These are phyloP conservation scores for Eristalinus aeneus DNA, from an alignment of 2,888 invertebrate genomes.

Conservation along the genomic window DNA sequence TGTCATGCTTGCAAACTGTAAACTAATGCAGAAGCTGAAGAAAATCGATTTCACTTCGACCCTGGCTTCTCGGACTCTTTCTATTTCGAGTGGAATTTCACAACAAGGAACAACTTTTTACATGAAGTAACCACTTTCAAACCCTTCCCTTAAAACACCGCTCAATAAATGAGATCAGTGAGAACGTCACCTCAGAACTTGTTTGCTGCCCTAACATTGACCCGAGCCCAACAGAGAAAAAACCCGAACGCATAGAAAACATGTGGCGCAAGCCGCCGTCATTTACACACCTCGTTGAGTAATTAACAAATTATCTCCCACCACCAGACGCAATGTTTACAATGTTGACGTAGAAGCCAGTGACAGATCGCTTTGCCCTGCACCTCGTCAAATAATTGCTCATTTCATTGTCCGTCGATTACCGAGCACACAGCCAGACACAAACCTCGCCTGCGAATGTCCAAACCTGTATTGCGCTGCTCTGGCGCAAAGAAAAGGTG, in stretches of 20 bases:
- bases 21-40: too few species aligned
- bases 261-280: background rate
- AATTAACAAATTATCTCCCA: background rate
- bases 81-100: too few species aligned
- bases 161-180: too few species aligned
- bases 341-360: background rate
- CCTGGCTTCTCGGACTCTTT: too few species aligned
- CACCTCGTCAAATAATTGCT: background rate
- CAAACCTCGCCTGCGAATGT: background rate
- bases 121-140: too few species aligned
- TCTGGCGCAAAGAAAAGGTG: background rate
- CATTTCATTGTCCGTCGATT: background rate
- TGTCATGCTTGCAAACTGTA: too few species aligned
- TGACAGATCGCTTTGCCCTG: background rate
- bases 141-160: too few species aligned
- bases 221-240: background rate
- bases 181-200: too few species aligned
- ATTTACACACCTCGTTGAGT: background rate
- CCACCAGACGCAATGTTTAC: background rate
- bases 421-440: background rate
- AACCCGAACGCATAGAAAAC: background rate
- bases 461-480: background rate
- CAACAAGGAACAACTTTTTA: too few species aligned
- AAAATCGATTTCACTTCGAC: too few species aligned
- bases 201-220: background rate